These are phyloP conservation scores for Xestobium rufovillosum DNA, from an alignment of 2,888 invertebrate genomes.

Conservation along the genomic window DNA sequence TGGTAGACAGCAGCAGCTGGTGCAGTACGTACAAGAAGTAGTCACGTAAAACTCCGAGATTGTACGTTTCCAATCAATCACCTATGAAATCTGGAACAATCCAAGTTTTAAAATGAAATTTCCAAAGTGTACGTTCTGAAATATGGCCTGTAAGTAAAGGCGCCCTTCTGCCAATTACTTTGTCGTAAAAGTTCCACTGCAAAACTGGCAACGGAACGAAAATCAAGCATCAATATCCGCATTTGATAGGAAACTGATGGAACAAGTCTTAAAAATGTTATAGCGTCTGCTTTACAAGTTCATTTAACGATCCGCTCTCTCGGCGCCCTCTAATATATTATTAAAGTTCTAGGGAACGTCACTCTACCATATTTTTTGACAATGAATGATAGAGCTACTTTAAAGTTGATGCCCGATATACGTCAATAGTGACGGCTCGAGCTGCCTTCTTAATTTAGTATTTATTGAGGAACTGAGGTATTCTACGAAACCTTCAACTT, in stretches of 20 bases:
- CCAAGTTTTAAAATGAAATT: slow-evolving; percentile 26
- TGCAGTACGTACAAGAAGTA: too few relatives aligned
- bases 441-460: too few relatives aligned
- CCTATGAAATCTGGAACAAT: slow-evolving; percentile 22
- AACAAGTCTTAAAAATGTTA: slow-evolving; percentile 12
- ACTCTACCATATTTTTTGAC: slow-evolving; percentile 16
- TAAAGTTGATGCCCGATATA: too few relatives aligned
- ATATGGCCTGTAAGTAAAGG: too few relatives aligned
- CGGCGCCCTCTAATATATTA: slow-evolving; percentile 14
- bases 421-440: too few relatives aligned
- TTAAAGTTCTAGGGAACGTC: too few relatives aligned
- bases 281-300: slow-evolving; percentile 6
- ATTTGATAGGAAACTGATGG: slow-evolving; percentile 12
- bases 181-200: slow-evolving; percentile 16
- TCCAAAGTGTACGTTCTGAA: slow-evolving; percentile 18
- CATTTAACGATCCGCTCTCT: slow-evolving; percentile 14
- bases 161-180: too few relatives aligned
- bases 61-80: slow-evolving; percentile 23
- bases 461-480: too few relatives aligned
- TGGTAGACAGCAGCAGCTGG: too few relatives aligned
- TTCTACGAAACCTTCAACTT: too few relatives aligned
- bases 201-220: slow-evolving; percentile 8
- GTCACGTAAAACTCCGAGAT: slow-evolving; percentile 14
- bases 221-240: slow-evolving; percentile 15
- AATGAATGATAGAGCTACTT: too few relatives aligned